Conservation (phyloP, 2,797 vertebrate genomes). For the Crypturellus tataupa region DNA sequence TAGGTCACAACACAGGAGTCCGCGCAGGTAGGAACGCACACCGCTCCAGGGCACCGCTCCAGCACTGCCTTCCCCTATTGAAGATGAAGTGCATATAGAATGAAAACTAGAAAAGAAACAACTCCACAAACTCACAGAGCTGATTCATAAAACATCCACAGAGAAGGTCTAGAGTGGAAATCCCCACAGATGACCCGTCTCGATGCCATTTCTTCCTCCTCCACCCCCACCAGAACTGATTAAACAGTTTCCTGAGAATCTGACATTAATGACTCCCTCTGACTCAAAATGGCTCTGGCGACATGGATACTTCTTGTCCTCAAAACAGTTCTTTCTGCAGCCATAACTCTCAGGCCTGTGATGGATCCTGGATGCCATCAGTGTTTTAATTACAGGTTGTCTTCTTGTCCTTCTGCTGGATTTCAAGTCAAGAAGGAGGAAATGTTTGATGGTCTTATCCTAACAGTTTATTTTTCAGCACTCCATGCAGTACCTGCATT, state of each 20-base stretch:
- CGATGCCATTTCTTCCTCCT: not conserved
- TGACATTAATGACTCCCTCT: not conserved
- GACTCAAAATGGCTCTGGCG: not conserved
- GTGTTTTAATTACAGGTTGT: not conserved
- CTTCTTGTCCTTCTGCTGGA: not conserved
- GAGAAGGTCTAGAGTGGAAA: not conserved
- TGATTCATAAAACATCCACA: constrained; percentile 21
- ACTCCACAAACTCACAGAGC: not conserved
- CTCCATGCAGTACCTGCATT: not conserved
- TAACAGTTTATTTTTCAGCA: not conserved
- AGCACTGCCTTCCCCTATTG: not conserved
- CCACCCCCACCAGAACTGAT: not conserved
- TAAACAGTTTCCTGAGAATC: not conserved
- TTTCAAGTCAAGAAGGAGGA: not conserved
- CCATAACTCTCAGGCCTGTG: not conserved
- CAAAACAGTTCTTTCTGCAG: not conserved
- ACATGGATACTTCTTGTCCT: not conserved
- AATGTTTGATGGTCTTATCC: not conserved
- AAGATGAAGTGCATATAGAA: not conserved
- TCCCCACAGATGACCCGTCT: not conserved
- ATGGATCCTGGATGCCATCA: not conserved
- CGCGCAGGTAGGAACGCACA: fast-evolving
- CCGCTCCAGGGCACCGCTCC: not conserved
- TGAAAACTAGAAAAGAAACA: not conserved
- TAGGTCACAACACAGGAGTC: fast-evolving